A percentile compares a stretch with the other conserved stretches of the same genome.
phyloP scores from a whole-genome alignment of 1,140 invertebrate genomes.

The Drosophila sp. region DNA sequence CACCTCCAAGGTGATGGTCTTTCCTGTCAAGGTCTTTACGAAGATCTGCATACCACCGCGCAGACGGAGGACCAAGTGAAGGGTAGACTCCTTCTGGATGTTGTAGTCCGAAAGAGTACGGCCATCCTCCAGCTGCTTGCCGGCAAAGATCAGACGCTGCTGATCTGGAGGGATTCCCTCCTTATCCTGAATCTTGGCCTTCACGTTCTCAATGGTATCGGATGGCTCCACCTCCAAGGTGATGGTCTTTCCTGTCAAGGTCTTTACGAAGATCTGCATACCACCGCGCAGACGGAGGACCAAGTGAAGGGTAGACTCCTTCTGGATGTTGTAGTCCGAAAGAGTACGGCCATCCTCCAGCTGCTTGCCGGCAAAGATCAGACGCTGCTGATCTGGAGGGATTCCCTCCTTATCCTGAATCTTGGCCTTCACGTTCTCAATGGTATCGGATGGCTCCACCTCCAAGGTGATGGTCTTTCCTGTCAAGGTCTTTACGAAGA shows the following conservation, averaged over 20 bases:
- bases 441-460: conserved; percentile 91
- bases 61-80: conserved; percentile 94
- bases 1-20: conserved; percentile 61
- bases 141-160: conserved; percentile 90
- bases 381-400: conserved; percentile 87
- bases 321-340: conserved; percentile 87
- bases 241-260: conserved; percentile 93
- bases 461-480: conserved; percentile 93
- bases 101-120: conserved; percentile 92
- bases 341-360: conserved; percentile 87
- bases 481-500: conserved; percentile 92
- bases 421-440: conserved; percentile 93
- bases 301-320: conserved; percentile 88
- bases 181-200: conserved; percentile 92
- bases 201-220: conserved; percentile 93
- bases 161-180: conserved; percentile 91
- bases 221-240: conserved; percentile 92
- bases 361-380: conserved; percentile 87
- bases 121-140: conserved; percentile 93
- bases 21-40: conserved; percentile 52
- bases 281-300: conserved; percentile 86
- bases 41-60: conserved; percentile 92
- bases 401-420: conserved; percentile 90
- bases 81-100: conserved; percentile 95
- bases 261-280: conserved; percentile 93